Percentiles rank a stretch among this genome's conserved stretches.
These are phyloP conservation scores for Embiotoca jacksoni DNA, from an alignment of 2,113 vertebrate genomes.

Conservation along the genomic window DNA sequence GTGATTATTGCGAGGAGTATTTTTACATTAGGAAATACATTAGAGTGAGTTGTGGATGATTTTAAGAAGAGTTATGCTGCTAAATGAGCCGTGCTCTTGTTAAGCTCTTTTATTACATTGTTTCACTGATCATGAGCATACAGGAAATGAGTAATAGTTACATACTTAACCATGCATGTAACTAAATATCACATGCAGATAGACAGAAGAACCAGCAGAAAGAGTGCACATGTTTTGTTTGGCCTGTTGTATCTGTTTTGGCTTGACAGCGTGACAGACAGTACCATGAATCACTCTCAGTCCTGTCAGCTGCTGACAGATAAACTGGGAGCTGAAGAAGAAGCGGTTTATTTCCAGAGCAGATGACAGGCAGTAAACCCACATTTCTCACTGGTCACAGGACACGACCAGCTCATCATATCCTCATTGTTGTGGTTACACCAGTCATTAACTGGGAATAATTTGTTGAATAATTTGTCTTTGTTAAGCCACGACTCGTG, in stretches of 20 bases:
- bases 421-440: not conserved
- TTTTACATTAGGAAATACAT: not conserved
- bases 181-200: conserved; percentile 9
- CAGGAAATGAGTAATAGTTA: conserved; percentile 33
- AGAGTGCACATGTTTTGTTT: conserved; percentile 38
- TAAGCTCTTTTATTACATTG: conserved; percentile 26
- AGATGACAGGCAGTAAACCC: conserved; percentile 14
- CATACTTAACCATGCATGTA: conserved; percentile 13
- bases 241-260: conserved; percentile 31
- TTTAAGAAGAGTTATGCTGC: conserved; percentile 5
- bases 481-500: not conserved
- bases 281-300: conserved; percentile 47
- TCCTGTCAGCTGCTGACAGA: conserved; percentile 32
- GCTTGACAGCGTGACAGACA: conserved; percentile 39
- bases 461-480: conserved; percentile 7
- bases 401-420: conserved; percentile 4
- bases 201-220: conserved; percentile 18
- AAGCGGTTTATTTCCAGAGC: conserved; percentile 30
- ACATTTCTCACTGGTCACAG: not conserved
- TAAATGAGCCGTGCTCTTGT: conserved; percentile 26
- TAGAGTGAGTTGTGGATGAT: not conserved
- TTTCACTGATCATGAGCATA: conserved; percentile 22
- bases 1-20: too few species aligned
- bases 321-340: conserved; percentile 30
- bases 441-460: not conserved